Conservation (phyloP, 2,797 vertebrate genomes). For the Characodon lateralis region DNA sequence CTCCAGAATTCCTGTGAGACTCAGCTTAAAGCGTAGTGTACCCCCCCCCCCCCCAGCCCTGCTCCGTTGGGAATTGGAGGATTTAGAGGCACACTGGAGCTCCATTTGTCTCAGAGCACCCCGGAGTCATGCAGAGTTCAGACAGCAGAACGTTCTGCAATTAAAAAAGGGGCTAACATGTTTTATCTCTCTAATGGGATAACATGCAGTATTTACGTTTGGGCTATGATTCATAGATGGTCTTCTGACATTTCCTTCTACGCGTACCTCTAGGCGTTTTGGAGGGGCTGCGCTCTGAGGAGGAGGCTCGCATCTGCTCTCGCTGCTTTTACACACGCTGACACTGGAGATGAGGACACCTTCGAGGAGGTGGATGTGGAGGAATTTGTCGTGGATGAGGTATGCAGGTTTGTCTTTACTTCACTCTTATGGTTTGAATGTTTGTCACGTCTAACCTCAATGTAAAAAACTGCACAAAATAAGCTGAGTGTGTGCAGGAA, state of each 20-base stretch:
- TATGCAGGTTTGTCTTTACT: conserved; percentile 64
- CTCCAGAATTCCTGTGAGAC: conserved; percentile 87
- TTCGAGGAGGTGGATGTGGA: conserved; percentile 90
- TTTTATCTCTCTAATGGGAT: conserved; percentile 97
- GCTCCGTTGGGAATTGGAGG: conserved; percentile 84
- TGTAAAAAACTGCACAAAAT: conserved; percentile 6
- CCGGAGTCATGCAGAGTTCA: conserved; percentile 97
- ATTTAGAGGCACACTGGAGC: conserved; percentile 88
- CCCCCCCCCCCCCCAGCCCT: conserved; percentile 54
- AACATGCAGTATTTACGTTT: conserved; percentile 90
- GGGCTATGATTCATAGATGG: conserved; percentile 83
- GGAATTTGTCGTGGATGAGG: conserved; percentile 89
- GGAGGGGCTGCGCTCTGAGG: conserved; percentile 89
- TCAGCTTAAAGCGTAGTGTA: conserved; percentile 48
- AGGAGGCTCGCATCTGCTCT: conserved; percentile 88
- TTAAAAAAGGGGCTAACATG: conserved; percentile 89
- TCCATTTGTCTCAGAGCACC: conserved; percentile 93
- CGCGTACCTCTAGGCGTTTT: conserved; percentile 87
- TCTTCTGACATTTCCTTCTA: conserved; percentile 33
- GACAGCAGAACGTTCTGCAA: conserved; percentile 91
- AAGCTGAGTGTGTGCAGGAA: not conserved
- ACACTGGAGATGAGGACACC: conserved; percentile 82
- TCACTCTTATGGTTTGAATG: conserved; percentile 21
- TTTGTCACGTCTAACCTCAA: not conserved
- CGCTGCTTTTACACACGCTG: conserved; percentile 70